Evolutionary conservation across 2,797 vertebrate genomes (phyloP).

Genomic region (Tarsius wallacei): DNA sequence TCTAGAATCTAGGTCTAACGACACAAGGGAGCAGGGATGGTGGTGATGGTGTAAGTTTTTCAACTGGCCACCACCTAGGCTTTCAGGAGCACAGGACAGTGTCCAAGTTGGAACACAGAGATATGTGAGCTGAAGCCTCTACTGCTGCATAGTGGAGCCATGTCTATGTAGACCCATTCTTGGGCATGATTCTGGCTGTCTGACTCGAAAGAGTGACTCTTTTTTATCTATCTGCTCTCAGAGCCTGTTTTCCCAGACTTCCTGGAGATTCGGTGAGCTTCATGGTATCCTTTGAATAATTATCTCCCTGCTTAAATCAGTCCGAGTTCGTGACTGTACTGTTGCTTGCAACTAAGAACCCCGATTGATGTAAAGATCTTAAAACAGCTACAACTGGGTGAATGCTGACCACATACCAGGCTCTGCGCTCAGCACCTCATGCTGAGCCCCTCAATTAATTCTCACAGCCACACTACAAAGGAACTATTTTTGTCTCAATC

Average conservation of each 20-base stretch:
- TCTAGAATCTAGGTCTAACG: background rate
- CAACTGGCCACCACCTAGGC: background rate
- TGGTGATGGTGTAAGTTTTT: background rate
- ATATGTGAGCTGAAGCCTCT: no score
- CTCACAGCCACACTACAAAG: background rate
- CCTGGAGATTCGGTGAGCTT: background rate
- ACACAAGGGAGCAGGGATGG: background rate
- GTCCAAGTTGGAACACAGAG: background rate
- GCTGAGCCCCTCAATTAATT: background rate
- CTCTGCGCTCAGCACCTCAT: background rate
- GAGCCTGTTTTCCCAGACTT: background rate
- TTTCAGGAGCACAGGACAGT: background rate
- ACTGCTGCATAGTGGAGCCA: accelerated
- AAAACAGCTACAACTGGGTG: background rate
- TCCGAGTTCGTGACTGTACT: background rate
- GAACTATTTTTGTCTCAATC: background rate
- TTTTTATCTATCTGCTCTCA: background rate
- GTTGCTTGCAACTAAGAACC: background rate
- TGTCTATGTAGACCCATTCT: background rate
- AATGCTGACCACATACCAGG: background rate
- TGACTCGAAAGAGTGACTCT: background rate
- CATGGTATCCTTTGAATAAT: background rate
- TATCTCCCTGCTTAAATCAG: background rate
- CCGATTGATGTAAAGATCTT: background rate
- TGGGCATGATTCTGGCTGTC: background rate